Percentiles rank a stretch among this genome's conserved stretches.
These are phyloP conservation scores for Drosophila demipolita DNA, from an alignment of 2,888 invertebrate species.

Conservation along the genomic window DNA sequence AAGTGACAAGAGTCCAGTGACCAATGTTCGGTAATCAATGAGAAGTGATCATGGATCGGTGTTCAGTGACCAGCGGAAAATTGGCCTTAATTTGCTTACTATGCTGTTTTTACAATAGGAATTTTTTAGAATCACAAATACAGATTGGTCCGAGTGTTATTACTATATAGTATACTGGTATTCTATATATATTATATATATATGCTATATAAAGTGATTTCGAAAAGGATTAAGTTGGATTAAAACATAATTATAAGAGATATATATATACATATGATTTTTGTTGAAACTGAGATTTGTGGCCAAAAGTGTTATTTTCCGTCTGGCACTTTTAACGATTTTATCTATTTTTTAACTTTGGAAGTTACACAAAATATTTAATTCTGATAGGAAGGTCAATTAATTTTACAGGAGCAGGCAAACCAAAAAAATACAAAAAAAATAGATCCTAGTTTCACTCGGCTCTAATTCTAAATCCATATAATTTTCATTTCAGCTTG, in stretches of 20 bases:
- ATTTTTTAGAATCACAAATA: neutral
- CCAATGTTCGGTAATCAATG: neutral
- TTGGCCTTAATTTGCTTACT: constrained; percentile 26
- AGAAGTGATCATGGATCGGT: neutral
- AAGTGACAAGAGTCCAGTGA: neutral
- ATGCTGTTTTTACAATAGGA: neutral
- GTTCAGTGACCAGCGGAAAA: constrained; percentile 10
- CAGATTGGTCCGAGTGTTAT: neutral
- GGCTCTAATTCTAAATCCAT: neutral
- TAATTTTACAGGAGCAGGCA: neutral
- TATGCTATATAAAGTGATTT: neutral
- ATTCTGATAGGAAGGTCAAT: neutral
- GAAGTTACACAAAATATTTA: neutral
- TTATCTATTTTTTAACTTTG: neutral
- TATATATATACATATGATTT: no score
- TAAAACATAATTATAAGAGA: neutral
- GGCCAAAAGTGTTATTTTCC: neutral
- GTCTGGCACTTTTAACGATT: neutral
- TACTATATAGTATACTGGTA: no score
- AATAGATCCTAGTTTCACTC: neutral
- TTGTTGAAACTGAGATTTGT: neutral
- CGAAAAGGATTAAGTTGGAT: neutral
- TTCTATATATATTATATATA: neutral
- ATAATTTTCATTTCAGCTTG: constrained; percentile 21
- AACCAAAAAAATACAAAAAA: neutral